These are phyloP conservation scores for Passer domesticus DNA, from an alignment of 2,113 vertebrate genomes.

Conservation along the genomic window DNA sequence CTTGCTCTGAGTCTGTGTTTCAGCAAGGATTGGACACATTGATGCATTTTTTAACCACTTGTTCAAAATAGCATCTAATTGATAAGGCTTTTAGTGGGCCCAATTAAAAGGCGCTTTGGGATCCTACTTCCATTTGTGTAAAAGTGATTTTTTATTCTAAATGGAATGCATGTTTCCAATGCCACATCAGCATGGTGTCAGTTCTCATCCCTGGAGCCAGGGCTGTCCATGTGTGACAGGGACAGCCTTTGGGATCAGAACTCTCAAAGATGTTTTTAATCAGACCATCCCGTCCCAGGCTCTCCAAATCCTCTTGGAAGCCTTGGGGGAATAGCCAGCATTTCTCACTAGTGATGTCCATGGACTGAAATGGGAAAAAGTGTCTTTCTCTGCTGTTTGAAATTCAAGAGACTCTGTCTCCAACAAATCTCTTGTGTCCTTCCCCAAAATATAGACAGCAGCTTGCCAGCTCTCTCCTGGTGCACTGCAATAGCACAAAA, in stretches of 20 bases:
- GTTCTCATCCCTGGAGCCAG: not conserved
- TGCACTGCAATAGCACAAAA: not conserved
- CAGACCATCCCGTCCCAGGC: not conserved
- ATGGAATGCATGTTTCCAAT: not conserved
- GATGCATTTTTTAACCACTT: constrained; percentile 19
- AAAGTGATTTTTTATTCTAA: not conserved
- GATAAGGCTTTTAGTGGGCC: constrained; percentile 38
- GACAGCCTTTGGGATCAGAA: not conserved
- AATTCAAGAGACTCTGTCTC: not conserved
- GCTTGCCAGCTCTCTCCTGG: not conserved
- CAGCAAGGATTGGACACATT: not conserved
- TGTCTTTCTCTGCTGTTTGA: not conserved
- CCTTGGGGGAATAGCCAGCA: not conserved
- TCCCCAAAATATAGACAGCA: not conserved
- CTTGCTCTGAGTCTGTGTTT: not conserved
- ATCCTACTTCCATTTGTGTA: not conserved
- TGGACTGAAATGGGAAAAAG: not conserved
- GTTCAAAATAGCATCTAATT: constrained; percentile 3
- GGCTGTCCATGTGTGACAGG: not conserved
- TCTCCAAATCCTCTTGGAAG: not conserved
- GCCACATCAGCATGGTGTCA: not conserved
- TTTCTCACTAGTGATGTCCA: not conserved
- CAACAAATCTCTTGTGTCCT: not conserved
- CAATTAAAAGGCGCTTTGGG: not conserved
- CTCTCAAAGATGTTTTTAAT: not conserved